Percentiles rank a stretch among this genome's conserved stretches.
phyloP scores from a whole-genome alignment of 1,140 invertebrate genomes.

The Drosophila melanica region DNA sequence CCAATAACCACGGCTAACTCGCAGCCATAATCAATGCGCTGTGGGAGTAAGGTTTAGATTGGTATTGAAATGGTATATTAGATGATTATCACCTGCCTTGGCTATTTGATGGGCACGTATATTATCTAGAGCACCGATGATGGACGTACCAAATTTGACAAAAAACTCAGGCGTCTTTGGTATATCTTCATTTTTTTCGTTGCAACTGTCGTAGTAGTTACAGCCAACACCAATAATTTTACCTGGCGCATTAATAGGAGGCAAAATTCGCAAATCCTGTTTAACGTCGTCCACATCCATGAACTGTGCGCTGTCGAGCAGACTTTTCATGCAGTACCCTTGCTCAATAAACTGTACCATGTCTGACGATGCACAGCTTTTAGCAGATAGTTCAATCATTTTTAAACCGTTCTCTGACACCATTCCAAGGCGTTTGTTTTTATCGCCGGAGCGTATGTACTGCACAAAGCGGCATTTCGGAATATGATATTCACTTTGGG shows the following conservation, averaged over 20 bases:
- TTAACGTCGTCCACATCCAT: conserved; percentile 80
- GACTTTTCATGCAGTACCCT: conserved; percentile 58
- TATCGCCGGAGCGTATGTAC: conserved; percentile 56
- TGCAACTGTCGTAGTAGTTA: conserved; percentile 91
- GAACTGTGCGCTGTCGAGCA: conserved; percentile 47
- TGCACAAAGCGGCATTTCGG: conserved; percentile 78
- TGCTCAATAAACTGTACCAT: conserved; percentile 76
- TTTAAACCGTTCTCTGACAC: conserved; percentile 73
- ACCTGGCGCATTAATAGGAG: conserved; percentile 89
- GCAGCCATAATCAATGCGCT: conserved; percentile 86
- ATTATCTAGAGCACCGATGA: conserved; percentile 86
- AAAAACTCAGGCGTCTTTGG: conserved; percentile 91
- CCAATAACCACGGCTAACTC: conserved; percentile 94
- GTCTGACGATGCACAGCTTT: conserved; percentile 54
- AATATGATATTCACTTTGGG: background rate
- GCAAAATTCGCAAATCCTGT: conserved; percentile 84
- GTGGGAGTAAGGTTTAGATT: background rate
- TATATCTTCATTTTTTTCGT: conserved; percentile 88
- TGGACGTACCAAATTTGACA: conserved; percentile 90
- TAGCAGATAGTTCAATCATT: conserved; percentile 58
- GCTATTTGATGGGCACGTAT: conserved; percentile 51
- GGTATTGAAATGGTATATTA: background rate
- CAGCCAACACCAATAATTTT: conserved; percentile 91
- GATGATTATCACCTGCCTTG: conserved; percentile 16
- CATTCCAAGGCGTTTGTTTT: conserved; percentile 58